Conservation (phyloP, 2,888 invertebrate species). For the Catonia carolina region DNA sequence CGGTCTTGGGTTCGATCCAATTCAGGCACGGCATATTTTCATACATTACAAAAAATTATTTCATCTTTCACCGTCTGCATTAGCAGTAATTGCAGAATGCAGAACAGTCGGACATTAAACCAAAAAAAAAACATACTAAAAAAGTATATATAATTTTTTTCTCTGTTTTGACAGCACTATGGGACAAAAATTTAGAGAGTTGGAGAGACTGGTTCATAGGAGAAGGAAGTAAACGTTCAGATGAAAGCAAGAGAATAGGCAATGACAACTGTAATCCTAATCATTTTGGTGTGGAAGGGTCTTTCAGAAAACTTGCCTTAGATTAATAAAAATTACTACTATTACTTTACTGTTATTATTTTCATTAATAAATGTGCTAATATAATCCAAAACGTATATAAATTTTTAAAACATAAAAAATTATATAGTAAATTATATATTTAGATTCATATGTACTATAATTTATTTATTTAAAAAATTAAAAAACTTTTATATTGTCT, state of each 20-base stretch:
- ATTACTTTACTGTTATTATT: background rate
- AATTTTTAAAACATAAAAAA: background rate
- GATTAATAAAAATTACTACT: slow-evolving; percentile 24
- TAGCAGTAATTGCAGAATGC: too few relatives aligned
- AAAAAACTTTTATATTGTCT: too few relatives aligned
- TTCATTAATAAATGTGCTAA: background rate
- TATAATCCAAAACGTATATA: background rate
- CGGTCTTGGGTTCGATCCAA: too few relatives aligned
- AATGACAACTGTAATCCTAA: slow-evolving; percentile 41
- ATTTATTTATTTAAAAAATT: too few relatives aligned
- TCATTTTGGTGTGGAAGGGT: slow-evolving; percentile 28
- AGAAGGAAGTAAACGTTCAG: slow-evolving; percentile 66
- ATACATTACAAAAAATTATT: too few relatives aligned
- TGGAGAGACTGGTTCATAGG: slow-evolving; percentile 74
- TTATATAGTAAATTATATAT: too few relatives aligned
- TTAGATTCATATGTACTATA: too few relatives aligned
- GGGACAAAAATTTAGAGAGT: slow-evolving; percentile 68
- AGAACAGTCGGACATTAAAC: too few relatives aligned
- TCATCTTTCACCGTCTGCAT: too few relatives aligned
- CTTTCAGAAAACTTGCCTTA: slow-evolving; percentile 27
- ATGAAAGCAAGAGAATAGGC: slow-evolving; percentile 70
- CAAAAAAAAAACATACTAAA: too few relatives aligned
- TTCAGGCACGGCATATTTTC: too few relatives aligned
- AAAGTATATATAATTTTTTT: too few relatives aligned
- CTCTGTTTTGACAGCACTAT: slow-evolving; percentile 52